Evolutionary conservation across 1,140 invertebrate species (phyloP).

Genomic region (Drosophila insularis): DNA sequence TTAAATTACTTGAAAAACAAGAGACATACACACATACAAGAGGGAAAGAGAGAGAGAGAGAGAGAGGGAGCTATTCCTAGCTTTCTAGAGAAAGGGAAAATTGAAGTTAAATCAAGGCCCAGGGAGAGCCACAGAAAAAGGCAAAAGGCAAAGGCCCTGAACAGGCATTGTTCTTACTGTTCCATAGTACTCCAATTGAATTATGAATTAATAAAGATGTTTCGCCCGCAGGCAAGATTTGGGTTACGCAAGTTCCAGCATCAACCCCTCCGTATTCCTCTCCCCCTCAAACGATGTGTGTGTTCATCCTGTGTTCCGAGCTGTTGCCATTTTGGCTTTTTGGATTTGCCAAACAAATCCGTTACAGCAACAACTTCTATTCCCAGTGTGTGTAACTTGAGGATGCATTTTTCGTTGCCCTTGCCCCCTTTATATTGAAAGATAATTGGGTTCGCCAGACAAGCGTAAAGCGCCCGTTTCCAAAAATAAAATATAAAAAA

Average conservation of each 20-base stretch:
- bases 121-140: not conserved
- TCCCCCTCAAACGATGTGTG: constrained; percentile 10
- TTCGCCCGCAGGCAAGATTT: constrained; percentile 78
- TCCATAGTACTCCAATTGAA: constrained; percentile 60
- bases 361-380: constrained; percentile 50
- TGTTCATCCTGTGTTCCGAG: constrained; percentile 19
- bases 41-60: constrained; percentile 25
- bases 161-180: constrained; percentile 24
- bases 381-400: constrained; percentile 69
- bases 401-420: constrained; percentile 69
- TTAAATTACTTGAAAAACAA: constrained; percentile 66
- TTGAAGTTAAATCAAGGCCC: constrained; percentile 68
- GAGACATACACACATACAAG: not conserved
- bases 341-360: constrained; percentile 71
- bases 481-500: not conserved
- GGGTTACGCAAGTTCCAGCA: constrained; percentile 59
- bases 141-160: constrained; percentile 20
- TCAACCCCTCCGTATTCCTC: constrained; percentile 21
- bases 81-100: constrained; percentile 37
- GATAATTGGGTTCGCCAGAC: constrained; percentile 80
- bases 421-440: constrained; percentile 74
- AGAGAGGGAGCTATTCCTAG: not conserved
- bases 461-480: constrained; percentile 58
- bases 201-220: constrained; percentile 82
- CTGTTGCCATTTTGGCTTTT: constrained; percentile 54